Evolutionary conservation across 2,113 vertebrate species (phyloP), one percentile per base, ranked within the genome.

Genomic region (Craseonycteris thonglongyai): DNA sequence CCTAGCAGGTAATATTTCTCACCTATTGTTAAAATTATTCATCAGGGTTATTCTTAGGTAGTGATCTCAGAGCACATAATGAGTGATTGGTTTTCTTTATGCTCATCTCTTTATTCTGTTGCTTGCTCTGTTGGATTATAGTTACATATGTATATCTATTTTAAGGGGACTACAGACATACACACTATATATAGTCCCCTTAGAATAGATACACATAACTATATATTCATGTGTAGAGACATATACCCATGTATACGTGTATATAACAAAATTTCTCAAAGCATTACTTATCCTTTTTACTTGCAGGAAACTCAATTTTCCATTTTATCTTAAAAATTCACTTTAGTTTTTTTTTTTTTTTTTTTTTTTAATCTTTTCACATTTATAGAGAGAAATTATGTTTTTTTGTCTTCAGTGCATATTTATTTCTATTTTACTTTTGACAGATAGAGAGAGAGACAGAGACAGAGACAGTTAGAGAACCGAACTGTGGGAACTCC

Each of bases 1-100:
- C 94, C 96, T 40, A 95, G 88, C 98, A 98, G 98, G 98, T 98
- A 97, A 0, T 61, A 4, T 72, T 83, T 91, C 47, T 85, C 54
- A 93, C 63, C 75, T 84, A 42, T 76, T 91, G 14, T 74, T 79
- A 86, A 76, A 75, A 74, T 83, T 63, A 76, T 59, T 75, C 71
- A 18, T 58, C 6, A 54, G 69, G 47, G n/a, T 33, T 51, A 16
- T 68, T 81, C 19, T 75, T 51, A 79, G 11, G 45, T 87, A 54
- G 69, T 87, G 42, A 63, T 59, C n/a, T 89, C 65, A 93, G 58
- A 61, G 42, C 11, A 0, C 42, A 33, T 30, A 85, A 19, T n/a
- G 49, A 91, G 21, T 61, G 51, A 59, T 15, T 90, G 15, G 45
- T 66, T 91, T 74, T 35, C 26, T 22, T 84, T 66, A 19, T 93